phyloP scores from a whole-genome alignment of 2,113 vertebrate genomes.

The Hemiscyllium ocellatum region DNA sequence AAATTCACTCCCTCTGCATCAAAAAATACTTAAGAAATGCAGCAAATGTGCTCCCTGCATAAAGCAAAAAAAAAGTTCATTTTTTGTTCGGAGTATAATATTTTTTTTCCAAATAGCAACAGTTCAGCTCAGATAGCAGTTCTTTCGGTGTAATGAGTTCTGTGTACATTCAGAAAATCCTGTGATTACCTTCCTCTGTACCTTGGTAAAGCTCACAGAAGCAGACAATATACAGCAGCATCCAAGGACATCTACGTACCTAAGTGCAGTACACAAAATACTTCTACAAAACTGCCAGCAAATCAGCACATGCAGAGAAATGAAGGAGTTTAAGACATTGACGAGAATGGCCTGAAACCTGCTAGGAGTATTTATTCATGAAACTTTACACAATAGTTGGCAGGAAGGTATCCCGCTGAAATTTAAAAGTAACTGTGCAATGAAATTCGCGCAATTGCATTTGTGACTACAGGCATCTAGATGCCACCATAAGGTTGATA shows the following conservation, averaged over 20 bases:
- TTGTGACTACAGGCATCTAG: background rate
- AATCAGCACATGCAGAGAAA: constrained; percentile 26
- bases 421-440: background rate
- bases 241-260: background rate
- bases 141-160: background rate
- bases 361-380: constrained; percentile 16
- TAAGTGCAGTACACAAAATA: constrained; percentile 23
- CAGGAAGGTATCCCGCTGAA: background rate
- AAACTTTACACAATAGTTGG: background rate
- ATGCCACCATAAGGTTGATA: background rate
- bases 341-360: background rate
- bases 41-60: background rate
- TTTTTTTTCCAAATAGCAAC: background rate
- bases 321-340: background rate
- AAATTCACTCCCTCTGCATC: background rate
- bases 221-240: constrained; percentile 12
- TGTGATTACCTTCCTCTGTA: constrained; percentile 4
- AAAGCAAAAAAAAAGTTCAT: background rate
- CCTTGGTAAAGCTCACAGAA: constrained; percentile 22
- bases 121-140: background rate
- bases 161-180: background rate
- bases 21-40: background rate
- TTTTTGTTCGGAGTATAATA: background rate
- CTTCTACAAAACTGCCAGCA: constrained; percentile 9
- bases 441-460: background rate